These are phyloP conservation scores for Tipula unca DNA, from an alignment of 2,888 invertebrate genomes.

Conservation along the genomic window DNA sequence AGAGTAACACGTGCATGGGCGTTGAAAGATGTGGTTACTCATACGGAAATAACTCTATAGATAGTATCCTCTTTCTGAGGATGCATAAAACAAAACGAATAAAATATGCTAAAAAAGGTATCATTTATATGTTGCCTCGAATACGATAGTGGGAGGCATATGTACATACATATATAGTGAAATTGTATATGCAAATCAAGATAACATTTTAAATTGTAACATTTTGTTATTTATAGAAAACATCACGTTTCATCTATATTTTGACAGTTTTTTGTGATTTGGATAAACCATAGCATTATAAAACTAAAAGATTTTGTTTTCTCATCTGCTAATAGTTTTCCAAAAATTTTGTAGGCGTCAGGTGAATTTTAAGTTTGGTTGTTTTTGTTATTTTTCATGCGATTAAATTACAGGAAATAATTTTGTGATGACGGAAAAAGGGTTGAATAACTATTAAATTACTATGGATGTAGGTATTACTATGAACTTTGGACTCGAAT, in stretches of 20 bases:
- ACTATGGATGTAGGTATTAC: not conserved
- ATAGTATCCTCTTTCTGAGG: not conserved
- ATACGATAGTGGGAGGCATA: not conserved
- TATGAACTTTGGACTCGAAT: too few species aligned
- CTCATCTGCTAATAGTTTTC: not conserved
- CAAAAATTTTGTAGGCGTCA: not conserved
- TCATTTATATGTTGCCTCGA: not conserved
- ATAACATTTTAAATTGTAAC: not conserved
- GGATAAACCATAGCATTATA: not conserved
- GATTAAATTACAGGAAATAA: not conserved
- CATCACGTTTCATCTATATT: not conserved
- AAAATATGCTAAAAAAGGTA: not conserved
- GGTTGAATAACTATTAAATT: not conserved
- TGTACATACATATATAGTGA: not conserved
- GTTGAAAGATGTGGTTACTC: not conserved
- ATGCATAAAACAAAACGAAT: not conserved
- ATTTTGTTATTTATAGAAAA: not conserved
- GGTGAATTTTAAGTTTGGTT: not conserved
- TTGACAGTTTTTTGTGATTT: not conserved
- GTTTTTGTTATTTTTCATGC: not conserved
- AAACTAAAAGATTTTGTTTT: not conserved
- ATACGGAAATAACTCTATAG: not conserved
- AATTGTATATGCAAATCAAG: slow-evolving; percentile 8
- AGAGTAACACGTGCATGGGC: not conserved
- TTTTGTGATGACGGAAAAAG: not conserved